Conservation (phyloP, 2,113 vertebrate species). For the Laticauda laticaudata region DNA sequence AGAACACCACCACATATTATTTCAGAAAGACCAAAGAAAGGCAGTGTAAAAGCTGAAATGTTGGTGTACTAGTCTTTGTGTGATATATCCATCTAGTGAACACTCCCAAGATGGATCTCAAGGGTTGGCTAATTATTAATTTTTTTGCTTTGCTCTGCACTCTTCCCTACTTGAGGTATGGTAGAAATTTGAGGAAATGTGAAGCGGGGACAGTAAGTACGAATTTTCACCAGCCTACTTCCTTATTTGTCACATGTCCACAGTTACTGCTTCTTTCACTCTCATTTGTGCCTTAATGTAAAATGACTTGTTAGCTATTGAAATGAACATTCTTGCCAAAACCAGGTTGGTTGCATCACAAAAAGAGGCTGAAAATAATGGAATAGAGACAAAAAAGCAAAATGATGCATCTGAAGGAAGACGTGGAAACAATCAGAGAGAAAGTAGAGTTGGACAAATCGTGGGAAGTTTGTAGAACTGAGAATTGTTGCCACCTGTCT, state of each 20-base stretch:
- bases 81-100: not conserved
- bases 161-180: constrained; percentile 20
- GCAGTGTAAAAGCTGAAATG: not conserved
- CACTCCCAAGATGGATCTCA: not conserved
- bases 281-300: constrained; percentile 27
- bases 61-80: not conserved
- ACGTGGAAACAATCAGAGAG: not conserved
- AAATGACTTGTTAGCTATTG: constrained; percentile 41
- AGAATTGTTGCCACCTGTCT: not conserved
- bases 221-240: not conserved
- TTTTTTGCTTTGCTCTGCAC: not conserved
- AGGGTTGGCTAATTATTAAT: not conserved
- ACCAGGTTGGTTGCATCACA: constrained; percentile 30
- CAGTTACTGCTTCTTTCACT: constrained; percentile 10
- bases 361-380: constrained; percentile 27
- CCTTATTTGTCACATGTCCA: not conserved
- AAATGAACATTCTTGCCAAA: constrained; percentile 53
- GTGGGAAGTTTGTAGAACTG: not conserved
- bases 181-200: not conserved
- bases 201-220: not conserved
- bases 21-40: not conserved
- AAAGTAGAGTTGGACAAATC: not conserved
- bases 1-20: not conserved
- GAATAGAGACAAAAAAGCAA: not conserved
- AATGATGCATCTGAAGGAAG: not conserved